Evolutionary conservation across 2,113 vertebrate genomes (phyloP).

Genomic region (Clinocottus analis): DNA sequence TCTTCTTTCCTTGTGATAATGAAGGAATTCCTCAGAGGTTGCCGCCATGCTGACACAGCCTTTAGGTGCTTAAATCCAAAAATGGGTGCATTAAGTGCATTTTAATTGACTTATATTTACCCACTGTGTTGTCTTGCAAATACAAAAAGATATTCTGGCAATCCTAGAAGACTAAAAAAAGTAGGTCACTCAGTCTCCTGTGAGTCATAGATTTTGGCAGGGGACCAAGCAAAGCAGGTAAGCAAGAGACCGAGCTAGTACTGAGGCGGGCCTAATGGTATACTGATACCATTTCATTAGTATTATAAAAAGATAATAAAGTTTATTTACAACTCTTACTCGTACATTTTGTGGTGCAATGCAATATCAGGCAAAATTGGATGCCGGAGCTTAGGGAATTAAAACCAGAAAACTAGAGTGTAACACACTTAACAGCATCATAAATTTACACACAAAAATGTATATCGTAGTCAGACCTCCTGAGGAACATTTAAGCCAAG

Average conservation of each 20-base stretch:
- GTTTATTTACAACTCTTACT: conserved; percentile 31
- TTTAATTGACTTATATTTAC: conserved; percentile 80
- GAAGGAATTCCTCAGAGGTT: conserved; percentile 66
- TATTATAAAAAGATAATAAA: conserved; percentile 51
- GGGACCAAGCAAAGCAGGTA: conserved; percentile 81
- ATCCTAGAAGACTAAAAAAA: conserved; percentile 81
- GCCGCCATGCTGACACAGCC: conserved; percentile 73
- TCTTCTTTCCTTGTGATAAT: conserved; percentile 63
- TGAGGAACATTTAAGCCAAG: conserved; percentile 25
- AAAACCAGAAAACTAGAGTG: conserved; percentile 34
- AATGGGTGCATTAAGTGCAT: conserved; percentile 72
- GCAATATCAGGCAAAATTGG: conserved; percentile 36
- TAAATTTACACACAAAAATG: conserved; percentile 27
- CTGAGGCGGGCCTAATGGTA: conserved; percentile 56
- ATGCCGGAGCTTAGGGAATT: conserved; percentile 31
- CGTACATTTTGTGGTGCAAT: conserved; percentile 29
- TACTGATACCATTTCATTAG: conserved; percentile 56
- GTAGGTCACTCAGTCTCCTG: conserved; percentile 85
- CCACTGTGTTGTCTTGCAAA: conserved; percentile 74
- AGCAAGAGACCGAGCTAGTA: conserved; percentile 58
- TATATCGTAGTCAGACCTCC: conserved; percentile 22
- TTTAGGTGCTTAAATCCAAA: conserved; percentile 69
- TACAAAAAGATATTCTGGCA: conserved; percentile 77
- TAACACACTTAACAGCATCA: conserved; percentile 36
- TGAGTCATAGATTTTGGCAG: conserved; percentile 83